Evolutionary conservation across 2,888 invertebrate genomes (phyloP).

Genomic region (Empis stercorea): DNA sequence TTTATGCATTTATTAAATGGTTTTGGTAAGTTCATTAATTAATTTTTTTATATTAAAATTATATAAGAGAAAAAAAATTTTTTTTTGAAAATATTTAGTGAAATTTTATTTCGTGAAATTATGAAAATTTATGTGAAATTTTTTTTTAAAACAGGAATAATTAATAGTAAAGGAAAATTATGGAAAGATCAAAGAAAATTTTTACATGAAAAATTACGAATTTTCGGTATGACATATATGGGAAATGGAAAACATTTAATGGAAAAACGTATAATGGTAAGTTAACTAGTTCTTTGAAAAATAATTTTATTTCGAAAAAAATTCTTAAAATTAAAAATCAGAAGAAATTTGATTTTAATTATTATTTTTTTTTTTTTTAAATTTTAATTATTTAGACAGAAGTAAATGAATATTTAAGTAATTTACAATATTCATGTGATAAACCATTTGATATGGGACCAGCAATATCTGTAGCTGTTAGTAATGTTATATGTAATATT

Average conservation of each 20-base stretch:
- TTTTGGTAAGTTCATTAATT: constrained; percentile 55
- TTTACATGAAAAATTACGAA: constrained; percentile 69
- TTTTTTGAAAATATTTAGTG: too few relatives aligned
- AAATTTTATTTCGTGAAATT: not conserved
- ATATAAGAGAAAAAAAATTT: too few relatives aligned
- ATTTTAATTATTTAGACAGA: constrained; percentile 43
- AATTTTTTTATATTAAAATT: too few relatives aligned
- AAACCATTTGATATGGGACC: constrained; percentile 61
- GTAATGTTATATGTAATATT: constrained; percentile 82
- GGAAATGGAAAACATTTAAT: constrained; percentile 67
- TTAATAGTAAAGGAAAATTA: constrained; percentile 75
- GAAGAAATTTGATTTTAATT: too few relatives aligned
- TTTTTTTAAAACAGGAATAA: constrained; percentile 49
- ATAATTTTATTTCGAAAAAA: too few relatives aligned
- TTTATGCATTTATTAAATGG: constrained; percentile 77
- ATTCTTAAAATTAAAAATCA: too few relatives aligned
- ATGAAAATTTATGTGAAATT: not conserved
- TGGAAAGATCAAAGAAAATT: constrained; percentile 87
- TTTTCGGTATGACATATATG: constrained; percentile 79
- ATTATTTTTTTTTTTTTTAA: constrained; percentile 2
- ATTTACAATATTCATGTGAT: constrained; percentile 50
- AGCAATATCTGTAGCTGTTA: constrained; percentile 65
- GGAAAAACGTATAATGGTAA: constrained; percentile 74
- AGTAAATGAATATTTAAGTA: constrained; percentile 58
- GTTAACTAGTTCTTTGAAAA: too few relatives aligned